Evolutionary conservation across 2,797 vertebrate species (phyloP).

Genomic region (Diglossa cyanea): DNA sequence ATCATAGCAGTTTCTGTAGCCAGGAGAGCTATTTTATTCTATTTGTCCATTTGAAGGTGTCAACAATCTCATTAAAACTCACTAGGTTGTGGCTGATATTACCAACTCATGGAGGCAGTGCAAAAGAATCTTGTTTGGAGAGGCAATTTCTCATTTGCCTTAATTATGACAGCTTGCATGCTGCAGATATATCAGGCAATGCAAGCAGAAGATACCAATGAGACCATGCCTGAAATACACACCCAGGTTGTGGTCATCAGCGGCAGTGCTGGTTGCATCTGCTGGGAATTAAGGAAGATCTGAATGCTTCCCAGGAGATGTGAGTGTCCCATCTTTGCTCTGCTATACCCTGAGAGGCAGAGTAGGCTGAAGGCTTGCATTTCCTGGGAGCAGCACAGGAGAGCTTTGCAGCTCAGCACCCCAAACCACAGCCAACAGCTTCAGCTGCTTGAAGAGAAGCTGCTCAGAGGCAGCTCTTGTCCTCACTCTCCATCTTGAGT

Average conservation of each 20-base stretch:
- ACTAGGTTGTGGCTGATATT: not conserved
- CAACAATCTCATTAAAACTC: not conserved
- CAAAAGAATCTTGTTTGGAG: not conserved
- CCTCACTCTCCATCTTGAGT: not conserved
- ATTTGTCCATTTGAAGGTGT: not conserved
- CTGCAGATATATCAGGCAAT: not conserved
- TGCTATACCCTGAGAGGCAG: not conserved
- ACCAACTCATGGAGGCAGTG: not conserved
- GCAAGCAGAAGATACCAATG: not conserved
- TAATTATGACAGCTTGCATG: not conserved
- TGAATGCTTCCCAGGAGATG: not conserved
- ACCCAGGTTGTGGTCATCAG: rapidly evolving
- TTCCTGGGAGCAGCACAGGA: not conserved
- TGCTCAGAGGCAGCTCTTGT: not conserved
- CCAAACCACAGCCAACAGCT: not conserved
- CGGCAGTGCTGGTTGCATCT: not conserved
- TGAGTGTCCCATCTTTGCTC: not conserved
- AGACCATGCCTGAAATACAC: not conserved
- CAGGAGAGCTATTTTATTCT: not conserved
- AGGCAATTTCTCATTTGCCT: not conserved
- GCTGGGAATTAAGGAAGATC: not conserved
- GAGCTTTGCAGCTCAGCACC: not conserved
- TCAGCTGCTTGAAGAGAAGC: not conserved
- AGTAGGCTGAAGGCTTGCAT: not conserved
- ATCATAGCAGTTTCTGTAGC: not conserved